Evolutionary conservation across 2,888 invertebrate species (phyloP).

Genomic region (Pterobdella sp.): DNA sequence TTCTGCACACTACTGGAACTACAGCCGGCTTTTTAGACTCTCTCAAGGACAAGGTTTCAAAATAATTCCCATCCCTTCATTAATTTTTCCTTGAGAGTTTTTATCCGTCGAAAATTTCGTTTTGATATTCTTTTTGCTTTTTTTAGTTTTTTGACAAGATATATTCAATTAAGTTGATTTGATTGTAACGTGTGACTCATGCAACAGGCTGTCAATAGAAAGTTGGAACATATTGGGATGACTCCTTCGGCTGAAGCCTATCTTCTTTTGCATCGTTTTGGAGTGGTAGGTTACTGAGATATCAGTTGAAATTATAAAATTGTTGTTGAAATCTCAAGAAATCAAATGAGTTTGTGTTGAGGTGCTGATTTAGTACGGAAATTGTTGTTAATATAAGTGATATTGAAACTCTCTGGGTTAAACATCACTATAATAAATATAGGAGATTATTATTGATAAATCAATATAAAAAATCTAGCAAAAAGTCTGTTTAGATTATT

Average conservation of each 20-base stretch:
- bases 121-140: neutral
- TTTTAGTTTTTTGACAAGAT: neutral
- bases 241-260: slow-evolving; percentile 80
- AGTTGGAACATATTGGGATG: slow-evolving; percentile 66
- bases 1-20: slow-evolving; percentile 79
- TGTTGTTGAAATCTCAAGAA: too few species aligned
- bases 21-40: slow-evolving; percentile 77
- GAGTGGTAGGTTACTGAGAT: slow-evolving; percentile 65
- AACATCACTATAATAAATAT: too few species aligned
- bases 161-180: too few species aligned
- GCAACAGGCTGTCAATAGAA: slow-evolving; percentile 69
- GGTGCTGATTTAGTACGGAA: too few species aligned
- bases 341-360: too few species aligned
- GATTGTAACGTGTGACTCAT: neutral
- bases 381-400: too few species aligned
- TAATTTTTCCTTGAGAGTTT: neutral
- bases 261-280: slow-evolving; percentile 80
- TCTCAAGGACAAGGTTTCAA: slow-evolving; percentile 66
- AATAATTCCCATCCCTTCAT: neutral
- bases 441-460: too few species aligned
- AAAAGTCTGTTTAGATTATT: too few species aligned
- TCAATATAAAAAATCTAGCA: too few species aligned
- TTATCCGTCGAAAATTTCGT: neutral
- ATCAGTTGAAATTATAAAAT: too few species aligned
- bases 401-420: too few species aligned